Evolutionary conservation across 2,888 invertebrate species (phyloP), one percentile per base, ranked within the genome.

Genomic region (Yponomeuta cagnagella): DNA sequence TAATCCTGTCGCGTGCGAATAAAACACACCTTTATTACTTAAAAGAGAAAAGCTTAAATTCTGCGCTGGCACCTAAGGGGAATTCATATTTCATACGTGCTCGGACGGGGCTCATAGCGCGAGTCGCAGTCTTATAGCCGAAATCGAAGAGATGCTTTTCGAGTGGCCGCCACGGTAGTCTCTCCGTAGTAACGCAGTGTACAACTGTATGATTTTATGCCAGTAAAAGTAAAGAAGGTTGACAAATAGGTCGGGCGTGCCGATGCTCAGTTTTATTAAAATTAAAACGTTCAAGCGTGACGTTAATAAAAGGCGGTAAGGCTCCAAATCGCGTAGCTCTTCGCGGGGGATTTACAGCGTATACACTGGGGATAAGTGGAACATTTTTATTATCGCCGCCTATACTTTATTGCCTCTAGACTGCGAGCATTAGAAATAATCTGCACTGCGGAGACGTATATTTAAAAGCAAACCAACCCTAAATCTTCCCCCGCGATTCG

Each of bases 21-120:
- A 90, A 90, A 92, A 91, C 84, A 89, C 90, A 90, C 90, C 91
- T 92, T 90, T 92, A 91, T 91, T 89, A 89, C 91, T 89, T 87
- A 86, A 86, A 88, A 87, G 84, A 84, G 87, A 90, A 87, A 89
- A 88, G 86, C 88, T 88, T 83, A 84, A 91, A 89, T 90, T 88
- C 86, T 81, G 81, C 87, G 85, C 79, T 80, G 79, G 78, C 77
- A 81, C 80, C 83, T 83, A 82, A 75, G 78, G 83, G 86, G 82
- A 86, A 86, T 89, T 86, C 84, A 83, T 85, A 85, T 87, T 88
- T 87, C 82, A 86, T 85, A 84, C 82, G 82, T 79, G 81, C 82
- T 79, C 79, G 80, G 81, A 82, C 80, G 75, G 73, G 78, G 84
- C 85, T 88, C 88, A 88, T 85, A 84, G 82, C 77, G 83, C 88